Base-by-base conservation (phyloP, 2,888 invertebrate genomes). In the Lithophane socia region DNA sequence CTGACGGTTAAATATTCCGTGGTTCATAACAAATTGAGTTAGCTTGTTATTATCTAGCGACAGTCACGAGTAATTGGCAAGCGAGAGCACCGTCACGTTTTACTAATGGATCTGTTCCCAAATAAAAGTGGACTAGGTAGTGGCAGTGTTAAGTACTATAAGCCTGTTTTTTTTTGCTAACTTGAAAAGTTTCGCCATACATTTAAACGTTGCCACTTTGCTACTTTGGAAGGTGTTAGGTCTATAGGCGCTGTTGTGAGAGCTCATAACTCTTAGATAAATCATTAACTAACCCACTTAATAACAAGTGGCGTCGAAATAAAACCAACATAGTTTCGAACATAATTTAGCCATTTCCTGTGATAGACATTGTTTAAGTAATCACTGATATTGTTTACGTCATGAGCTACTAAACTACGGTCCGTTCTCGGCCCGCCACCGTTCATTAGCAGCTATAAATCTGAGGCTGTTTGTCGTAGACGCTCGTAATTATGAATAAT, bases 401-500 rank as follows among this genome's bases (percentile, higher is more conserved):
- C 82, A 81, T 87, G 81, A 86, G 82, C 83, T 77, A 83, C 86
- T 87, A 87, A 87, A 83, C 85, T 82, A 80, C 74, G 84, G 86
- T 77, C 86, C 79, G 84, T 87, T 88, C 87, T 87, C 89, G 83
- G 86, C 86, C 87, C 88, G 84, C 89, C 89, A 89, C 89, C 89
- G 90, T 90, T 92, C 92, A 93, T 93, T 92, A 91, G 90, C 88
- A 86, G 90, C 92, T 92, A 93, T 95, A 94, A 95, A 95, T 94
- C 90, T 91, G 88, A 89, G 90, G 91, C 91, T 93, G 94, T 95
- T 94, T 95, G 93, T 93, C 92, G 91, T 92, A 88, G 91, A 91
- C 91, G 92, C 88, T 92, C 92, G 91, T 94, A 93, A 94, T 94
- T 93, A 93, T 93, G 92, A 94, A 93, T 95, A 94, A 94, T 95